Conservation (phyloP, 2,888 invertebrate genomes). For the Dolomedes plantarius region DNA sequence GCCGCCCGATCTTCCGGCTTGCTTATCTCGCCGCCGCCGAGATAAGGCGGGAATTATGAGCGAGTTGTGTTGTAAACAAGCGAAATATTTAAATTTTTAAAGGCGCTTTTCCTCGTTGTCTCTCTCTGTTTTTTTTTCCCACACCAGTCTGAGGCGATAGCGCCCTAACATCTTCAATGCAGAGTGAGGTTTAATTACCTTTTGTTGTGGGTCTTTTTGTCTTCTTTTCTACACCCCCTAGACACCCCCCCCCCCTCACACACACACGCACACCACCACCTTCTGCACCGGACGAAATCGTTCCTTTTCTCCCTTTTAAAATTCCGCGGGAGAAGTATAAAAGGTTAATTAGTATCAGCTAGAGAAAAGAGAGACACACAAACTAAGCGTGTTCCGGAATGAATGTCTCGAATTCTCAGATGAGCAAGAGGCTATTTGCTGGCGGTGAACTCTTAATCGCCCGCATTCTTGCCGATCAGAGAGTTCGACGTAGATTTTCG, state of each 20-base stretch:
- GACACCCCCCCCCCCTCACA: neutral
- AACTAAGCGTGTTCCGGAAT: no score
- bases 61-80: constrained; percentile 60
- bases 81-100: constrained; percentile 57
- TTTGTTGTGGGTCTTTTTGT: constrained; percentile 3
- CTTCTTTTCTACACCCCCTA: neutral
- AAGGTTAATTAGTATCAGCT: constrained; percentile 1
- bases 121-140: neutral
- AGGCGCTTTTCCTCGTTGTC: constrained; percentile 23
- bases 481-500: no score
- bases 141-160: neutral
- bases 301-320: neutral
- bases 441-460: no score
- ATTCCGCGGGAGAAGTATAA: neutral
- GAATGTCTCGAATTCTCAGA: no score
- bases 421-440: no score
- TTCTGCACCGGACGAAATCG: neutral
- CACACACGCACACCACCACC: no score
- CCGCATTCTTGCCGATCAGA: no score
- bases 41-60: constrained; percentile 17
- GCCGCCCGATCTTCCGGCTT: constrained; percentile 2
- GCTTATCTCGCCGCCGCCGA: neutral
- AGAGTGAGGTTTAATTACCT: neutral
- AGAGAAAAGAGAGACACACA: no score
- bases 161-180: neutral